Conservation (phyloP, 92 coral and sea anemone species). For the Umimayanthus chanpuru region DNA sequence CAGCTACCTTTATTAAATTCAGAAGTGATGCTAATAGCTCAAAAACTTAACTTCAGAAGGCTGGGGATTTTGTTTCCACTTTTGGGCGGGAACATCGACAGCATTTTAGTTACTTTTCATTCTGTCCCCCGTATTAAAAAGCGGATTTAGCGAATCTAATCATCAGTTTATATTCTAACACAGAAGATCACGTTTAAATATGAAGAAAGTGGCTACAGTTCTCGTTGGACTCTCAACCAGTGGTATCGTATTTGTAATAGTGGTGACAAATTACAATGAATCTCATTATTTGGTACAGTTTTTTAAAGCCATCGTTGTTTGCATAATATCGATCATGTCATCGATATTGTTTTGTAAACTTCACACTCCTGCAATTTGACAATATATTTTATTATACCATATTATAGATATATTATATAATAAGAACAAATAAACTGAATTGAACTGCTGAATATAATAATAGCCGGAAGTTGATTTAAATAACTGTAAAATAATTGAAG, state of each 20-base stretch:
- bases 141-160: too few species aligned
- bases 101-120: not conserved
- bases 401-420: not conserved
- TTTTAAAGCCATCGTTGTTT: not conserved
- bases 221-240: not conserved
- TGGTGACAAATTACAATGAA: not conserved
- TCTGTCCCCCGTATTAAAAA: not conserved
- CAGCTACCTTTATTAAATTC: not conserved
- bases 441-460: slow-evolving; percentile 2
- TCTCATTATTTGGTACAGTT: not conserved
- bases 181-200: not conserved
- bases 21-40: too few species aligned
- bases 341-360: not conserved
- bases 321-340: not conserved
- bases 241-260: not conserved
- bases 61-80: not conserved
- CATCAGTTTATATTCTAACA: not conserved
- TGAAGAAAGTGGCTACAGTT: not conserved
- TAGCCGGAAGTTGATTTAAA: slow-evolving; percentile 19
- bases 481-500: slow-evolving; percentile 28
- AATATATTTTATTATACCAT: not conserved
- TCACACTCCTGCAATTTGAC: not conserved
- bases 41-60: not conserved
- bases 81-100: not conserved
- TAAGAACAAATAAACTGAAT: not conserved